Evolutionary conservation across 2,113 vertebrate genomes (phyloP), one percentile per base, ranked within the genome.

Genomic region (Colinus virginianus): DNA sequence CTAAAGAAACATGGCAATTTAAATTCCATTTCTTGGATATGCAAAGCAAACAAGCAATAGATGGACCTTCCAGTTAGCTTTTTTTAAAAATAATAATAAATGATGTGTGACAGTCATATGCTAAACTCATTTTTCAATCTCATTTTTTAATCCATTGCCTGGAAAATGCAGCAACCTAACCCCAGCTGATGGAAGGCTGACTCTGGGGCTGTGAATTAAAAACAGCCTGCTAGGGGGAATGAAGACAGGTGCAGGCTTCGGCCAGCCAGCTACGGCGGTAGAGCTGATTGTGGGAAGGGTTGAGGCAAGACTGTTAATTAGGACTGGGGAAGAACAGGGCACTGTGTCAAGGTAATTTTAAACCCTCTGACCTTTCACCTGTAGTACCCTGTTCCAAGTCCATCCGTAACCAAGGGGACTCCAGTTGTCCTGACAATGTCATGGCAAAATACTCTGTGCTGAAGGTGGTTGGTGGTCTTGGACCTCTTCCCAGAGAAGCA

Each of bases 1-100:
- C 45, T 49, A 95, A 91, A 71, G 55, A 14, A 75, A 85, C 46
- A 30, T 6, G 3, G 28, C 75, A 46, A 93, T 87, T 96, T 93
- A 90, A 87, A 75, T 84, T 95, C 82, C 66, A 71, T 95, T 96
- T 97, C 96, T 90, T 64, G 92, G 53, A 70, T 56, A 90, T 26
- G 21, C 16, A 88, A 95, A 58, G 61, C 38, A 78, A 88, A 89
- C 78, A 87, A 81, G 48, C 40, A 46, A 36, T 90, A 89, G 92
- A 94, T 79, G 81, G 83, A 88, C 78, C 61, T 95, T 84, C 83
- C 81, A 95, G 90, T 70, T 58, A 68, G 38, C 7, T 74, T 69
- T 56, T 38, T 8, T 9, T 19, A 32, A 18, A 56, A 56, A 55
- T 9, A 56, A 56, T 26, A 59, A 88, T 58, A 81, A 71, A 90